Evolutionary conservation across 2,797 vertebrate species (phyloP).

Genomic region (Xiphophorus birchmanni): DNA sequence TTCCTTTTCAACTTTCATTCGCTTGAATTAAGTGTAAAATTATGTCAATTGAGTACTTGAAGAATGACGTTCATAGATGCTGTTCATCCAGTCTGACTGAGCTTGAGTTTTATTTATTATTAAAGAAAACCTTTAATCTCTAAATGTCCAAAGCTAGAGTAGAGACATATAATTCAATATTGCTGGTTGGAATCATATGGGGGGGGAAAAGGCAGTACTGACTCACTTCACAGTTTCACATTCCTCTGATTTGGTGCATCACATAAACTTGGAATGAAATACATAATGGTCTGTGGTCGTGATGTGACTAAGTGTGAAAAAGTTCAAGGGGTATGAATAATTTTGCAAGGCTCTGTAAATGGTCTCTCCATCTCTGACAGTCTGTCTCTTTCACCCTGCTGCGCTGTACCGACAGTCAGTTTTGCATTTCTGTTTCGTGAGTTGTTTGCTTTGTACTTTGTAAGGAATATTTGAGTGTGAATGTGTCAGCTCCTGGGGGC

Average conservation of each 20-base stretch:
- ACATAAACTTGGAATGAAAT: neutral
- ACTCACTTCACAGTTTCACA: neutral
- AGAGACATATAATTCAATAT: neutral
- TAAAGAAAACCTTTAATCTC: neutral
- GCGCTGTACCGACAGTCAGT: neutral
- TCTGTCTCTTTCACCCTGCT: neutral
- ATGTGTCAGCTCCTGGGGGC: neutral
- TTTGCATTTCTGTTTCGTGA: neutral
- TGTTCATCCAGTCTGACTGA: neutral
- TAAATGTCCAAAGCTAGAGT: neutral
- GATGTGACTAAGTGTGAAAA: neutral
- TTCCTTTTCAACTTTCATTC: neutral
- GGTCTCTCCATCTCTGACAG: neutral
- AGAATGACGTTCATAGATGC: too few relatives aligned
- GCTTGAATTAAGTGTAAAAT: neutral
- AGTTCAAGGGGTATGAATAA: neutral
- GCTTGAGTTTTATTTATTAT: neutral
- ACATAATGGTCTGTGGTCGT: neutral
- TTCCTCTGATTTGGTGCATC: neutral
- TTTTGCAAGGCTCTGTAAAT: neutral
- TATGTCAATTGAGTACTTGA: neutral
- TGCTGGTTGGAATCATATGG: neutral
- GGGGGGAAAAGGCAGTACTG: neutral
- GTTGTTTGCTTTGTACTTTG: neutral
- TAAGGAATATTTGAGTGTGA: neutral